Evolutionary conservation across 2,888 invertebrate genomes (phyloP), one percentile per base, ranked within the genome.

Genomic region (Philaethria dido): DNA sequence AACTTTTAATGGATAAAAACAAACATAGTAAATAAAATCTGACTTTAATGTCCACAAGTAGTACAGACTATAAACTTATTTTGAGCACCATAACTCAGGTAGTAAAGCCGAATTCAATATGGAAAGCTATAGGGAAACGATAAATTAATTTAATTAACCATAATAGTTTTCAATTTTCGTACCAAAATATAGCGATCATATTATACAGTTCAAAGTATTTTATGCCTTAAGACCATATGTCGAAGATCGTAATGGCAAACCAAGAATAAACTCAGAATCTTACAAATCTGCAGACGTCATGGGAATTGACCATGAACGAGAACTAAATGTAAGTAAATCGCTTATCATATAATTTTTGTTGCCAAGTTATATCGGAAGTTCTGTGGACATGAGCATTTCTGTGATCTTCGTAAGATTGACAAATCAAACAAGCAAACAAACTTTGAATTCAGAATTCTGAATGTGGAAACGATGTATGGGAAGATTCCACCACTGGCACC

Each of bases 101-200:
- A 33, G 52, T 52, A 52, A 52, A 52, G 16, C 16, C 16, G 11
- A 33, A 16, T 3, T 29, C 52, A 52, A 33, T 52, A 52, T 18
- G 29, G 5, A 29, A 33, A 52, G 52, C 29, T 33, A 52, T 18
- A 29, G 52, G 52, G 29, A 52, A 52, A 29, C 52, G 9, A 33
- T 33, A 52, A 52, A 52, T 29, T 29, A 29, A 52, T 52, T 52
- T 52, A 16, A 52, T 33, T 52, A 33, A 52, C 33, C 52, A 52
- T 29, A 33, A 52, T 16, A 9, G n/a, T 16, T 9, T 11, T 22
- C 29, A n/a, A n/a, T 25, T 25, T 50, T 11, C 16, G 13, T 33
- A 16, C 33, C 29, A 11, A 16, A 52, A 33, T 29, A 5, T 16
- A 29, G 11, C 29, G 11, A 29, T 25, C n/a, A n/a, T n/a, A n/a